Percentiles rank a stretch among this genome's conserved stretches.
Conservation (phyloP, 2,113 vertebrate species). For the Corvus cornix region DNA sequence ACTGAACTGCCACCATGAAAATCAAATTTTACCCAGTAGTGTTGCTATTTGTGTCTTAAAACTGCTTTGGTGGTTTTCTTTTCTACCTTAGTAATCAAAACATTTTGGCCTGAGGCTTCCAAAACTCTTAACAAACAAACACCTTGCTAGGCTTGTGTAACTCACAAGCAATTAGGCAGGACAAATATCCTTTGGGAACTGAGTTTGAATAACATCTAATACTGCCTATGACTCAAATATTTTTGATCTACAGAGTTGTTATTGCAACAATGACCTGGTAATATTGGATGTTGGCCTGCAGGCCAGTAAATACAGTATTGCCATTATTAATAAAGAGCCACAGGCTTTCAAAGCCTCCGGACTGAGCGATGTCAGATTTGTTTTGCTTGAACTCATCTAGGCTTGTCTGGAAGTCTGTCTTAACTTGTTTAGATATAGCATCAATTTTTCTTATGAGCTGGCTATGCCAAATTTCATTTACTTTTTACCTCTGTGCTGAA, state of each 20-base stretch:
- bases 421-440: neutral
- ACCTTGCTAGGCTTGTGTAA: neutral
- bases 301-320: neutral
- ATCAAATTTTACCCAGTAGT: neutral
- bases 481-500: neutral
- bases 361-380: neutral
- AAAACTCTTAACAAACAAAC: neutral
- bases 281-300: neutral
- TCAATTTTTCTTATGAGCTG: neutral
- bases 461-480: neutral
- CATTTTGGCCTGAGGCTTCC: neutral
- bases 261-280: neutral
- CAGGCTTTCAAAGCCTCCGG: neutral
- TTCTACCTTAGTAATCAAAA: neutral
- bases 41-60: neutral
- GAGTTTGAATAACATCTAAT: neutral
- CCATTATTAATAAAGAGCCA: neutral
- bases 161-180: neutral
- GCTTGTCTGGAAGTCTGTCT: neutral
- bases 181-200: neutral
- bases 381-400: neutral
- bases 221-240: neutral
- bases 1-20: neutral
- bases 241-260: neutral
- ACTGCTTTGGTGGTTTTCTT: neutral